Evolutionary conservation across 2,797 vertebrate genomes (phyloP).

Genomic region (Pyrocephalus nanus): DNA sequence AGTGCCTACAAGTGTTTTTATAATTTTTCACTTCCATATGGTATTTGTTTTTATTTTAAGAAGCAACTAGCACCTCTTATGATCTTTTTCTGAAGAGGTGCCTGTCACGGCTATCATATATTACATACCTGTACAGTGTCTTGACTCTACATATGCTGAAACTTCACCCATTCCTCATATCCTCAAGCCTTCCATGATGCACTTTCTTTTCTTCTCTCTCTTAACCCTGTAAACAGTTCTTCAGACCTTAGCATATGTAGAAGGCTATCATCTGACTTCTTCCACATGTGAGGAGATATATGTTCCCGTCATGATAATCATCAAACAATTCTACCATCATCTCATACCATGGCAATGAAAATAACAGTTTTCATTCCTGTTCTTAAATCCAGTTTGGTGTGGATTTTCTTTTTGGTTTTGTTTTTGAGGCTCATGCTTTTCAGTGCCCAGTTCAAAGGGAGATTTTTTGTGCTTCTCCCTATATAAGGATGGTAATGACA

Average conservation of each 20-base stretch:
- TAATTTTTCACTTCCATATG: background rate
- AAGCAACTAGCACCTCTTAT: background rate
- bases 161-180: background rate
- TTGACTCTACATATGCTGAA: background rate
- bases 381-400: background rate
- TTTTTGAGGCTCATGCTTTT: background rate
- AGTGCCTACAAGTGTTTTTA: background rate
- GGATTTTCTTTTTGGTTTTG: background rate
- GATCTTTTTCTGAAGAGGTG: background rate
- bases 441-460: background rate
- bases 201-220: background rate
- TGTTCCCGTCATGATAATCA: background rate
- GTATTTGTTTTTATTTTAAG: background rate
- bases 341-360: background rate
- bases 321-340: background rate
- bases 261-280: background rate
- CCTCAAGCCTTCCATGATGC: background rate
- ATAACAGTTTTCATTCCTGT: background rate
- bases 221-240: background rate
- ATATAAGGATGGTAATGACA: background rate
- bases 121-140: background rate
- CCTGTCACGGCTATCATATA: background rate
- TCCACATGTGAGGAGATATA: background rate
- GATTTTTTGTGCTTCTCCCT: background rate
- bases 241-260: background rate